Base-by-base conservation (phyloP, 2,888 invertebrate genomes). In the Beris chalybata region DNA sequence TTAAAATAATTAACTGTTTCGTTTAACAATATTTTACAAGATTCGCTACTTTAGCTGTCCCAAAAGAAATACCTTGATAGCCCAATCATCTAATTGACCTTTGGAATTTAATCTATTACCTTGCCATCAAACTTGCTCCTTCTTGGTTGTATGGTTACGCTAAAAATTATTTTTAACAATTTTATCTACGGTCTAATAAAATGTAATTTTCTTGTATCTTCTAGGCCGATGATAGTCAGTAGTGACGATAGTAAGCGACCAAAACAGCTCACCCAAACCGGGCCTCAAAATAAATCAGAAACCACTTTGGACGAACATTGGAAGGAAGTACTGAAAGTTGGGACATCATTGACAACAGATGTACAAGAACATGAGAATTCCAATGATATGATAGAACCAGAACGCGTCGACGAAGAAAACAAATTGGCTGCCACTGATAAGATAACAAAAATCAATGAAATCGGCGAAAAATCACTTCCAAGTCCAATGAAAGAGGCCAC, bases 161-260 rank as follows among this genome's bases (percentile, higher is more conserved):
- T 38, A 38, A 38, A 7, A 38, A 38, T 38, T 38, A 38, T 38
- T 38, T 38, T 38, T 38, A 38, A 38, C 9, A 38, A 38, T 38
- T 7, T 38, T 38, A 38, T 38, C 38, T 7, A 38, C 3, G 38
- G 38, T 38, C 38, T 38, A 11, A 30, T 13, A 48, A 12, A 13
- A 29, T 31, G 7, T 61, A 13, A 30, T 38, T 48, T 65, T 22
- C 7, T 12, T 43, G 31, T 44, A 5, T 54, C 44, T 67, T 55
- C n/a, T 71, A 78, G 78, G 67, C 77, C 78, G 30, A 75, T 78
- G 71, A 78, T 76, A 65, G 74, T 77, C 70, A 75, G 77, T 61
- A 78, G 79, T 72, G 79, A 79, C 71, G 72, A 75, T 68, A 38
- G 4, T 29, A 15, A 53, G 5, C 53, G 29, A 5, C 53, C 3